Conservation (phyloP, 2,888 invertebrate species). For the Muschampia plurimacula region DNA sequence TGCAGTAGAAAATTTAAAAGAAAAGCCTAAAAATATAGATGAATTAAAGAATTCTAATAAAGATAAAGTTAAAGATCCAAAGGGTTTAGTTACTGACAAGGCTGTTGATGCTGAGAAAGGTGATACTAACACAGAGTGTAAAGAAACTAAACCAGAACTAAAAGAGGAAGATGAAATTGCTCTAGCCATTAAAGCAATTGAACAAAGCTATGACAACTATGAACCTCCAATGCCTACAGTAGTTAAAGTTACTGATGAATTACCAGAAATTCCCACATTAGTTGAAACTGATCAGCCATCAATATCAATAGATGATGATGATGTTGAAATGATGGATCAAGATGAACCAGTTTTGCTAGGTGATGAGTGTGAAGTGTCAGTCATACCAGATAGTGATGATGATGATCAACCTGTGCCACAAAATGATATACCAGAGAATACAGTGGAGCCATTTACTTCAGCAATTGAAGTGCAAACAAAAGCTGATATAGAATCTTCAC, state of each 20-base stretch:
- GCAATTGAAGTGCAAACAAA: neutral
- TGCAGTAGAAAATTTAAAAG: neutral
- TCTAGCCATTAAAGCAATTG: slow-evolving; percentile 31
- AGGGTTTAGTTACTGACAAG: neutral
- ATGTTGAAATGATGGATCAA: slow-evolving; percentile 12
- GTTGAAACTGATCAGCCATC: slow-evolving; percentile 22
- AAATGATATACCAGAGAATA: neutral
- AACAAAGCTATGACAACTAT: slow-evolving; percentile 7
- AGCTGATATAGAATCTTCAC: neutral
- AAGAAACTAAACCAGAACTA: slow-evolving; percentile 7
- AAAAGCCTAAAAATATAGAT: neutral
- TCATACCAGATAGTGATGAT: slow-evolving; percentile 34
- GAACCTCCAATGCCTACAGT: slow-evolving; percentile 20
- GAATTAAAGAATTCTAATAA: neutral
- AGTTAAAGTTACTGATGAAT: slow-evolving; percentile 19
- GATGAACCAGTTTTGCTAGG: neutral
- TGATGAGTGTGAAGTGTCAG: slow-evolving; percentile 28
- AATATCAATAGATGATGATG: slow-evolving; percentile 23
- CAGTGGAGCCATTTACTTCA: neutral
- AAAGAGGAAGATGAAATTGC: slow-evolving; percentile 31
- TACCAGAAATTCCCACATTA: slow-evolving; percentile 13
- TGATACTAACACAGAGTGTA: neutral
- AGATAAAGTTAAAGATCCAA: neutral
- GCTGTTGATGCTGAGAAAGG: neutral
- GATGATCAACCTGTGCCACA: slow-evolving; percentile 8